Conservation (phyloP, 2,888 invertebrate genomes). For the Oscheius myriophilus region DNA sequence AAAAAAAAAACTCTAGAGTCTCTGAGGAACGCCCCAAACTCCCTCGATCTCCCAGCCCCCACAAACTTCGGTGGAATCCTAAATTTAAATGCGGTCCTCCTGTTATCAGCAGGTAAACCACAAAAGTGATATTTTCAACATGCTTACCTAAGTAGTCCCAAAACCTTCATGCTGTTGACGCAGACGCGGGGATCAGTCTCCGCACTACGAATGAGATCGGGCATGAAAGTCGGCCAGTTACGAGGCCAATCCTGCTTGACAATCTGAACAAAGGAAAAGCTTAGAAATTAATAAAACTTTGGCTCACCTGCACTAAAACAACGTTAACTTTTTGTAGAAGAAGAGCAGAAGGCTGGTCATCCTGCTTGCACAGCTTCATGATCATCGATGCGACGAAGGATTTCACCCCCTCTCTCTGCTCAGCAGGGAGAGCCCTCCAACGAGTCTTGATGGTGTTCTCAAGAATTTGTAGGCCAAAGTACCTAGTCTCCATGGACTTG, state of each 20-base stretch:
- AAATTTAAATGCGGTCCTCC: no score
- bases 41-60: no score
- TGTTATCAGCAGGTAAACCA: neutral
- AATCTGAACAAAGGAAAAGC: slow-evolving; percentile 76
- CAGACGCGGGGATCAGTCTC: slow-evolving; percentile 98
- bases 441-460: slow-evolving; percentile 96
- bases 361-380: slow-evolving; percentile 95
- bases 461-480: slow-evolving; percentile 97
- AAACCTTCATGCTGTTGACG: slow-evolving; percentile 98
- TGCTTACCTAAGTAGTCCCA: slow-evolving; percentile 83
- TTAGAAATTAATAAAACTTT: slow-evolving; percentile 1
- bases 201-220: slow-evolving; percentile 97
- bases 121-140: slow-evolving; percentile 3
- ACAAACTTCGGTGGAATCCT: no score
- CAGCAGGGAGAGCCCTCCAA: slow-evolving; percentile 97
- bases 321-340: slow-evolving; percentile 97
- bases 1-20: no score
- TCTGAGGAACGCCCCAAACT: no score
- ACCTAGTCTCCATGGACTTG: slow-evolving; percentile 95
- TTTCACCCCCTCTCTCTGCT: slow-evolving; percentile 99
- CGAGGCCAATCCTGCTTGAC: slow-evolving; percentile 99
- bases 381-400: slow-evolving; percentile 98
- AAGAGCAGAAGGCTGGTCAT: slow-evolving; percentile 91
- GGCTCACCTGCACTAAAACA: slow-evolving; percentile 91
- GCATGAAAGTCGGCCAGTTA: slow-evolving; percentile 98